Evolutionary conservation across 2,797 vertebrate genomes (phyloP).

Genomic region (Amblyopsis hoosieri): DNA sequence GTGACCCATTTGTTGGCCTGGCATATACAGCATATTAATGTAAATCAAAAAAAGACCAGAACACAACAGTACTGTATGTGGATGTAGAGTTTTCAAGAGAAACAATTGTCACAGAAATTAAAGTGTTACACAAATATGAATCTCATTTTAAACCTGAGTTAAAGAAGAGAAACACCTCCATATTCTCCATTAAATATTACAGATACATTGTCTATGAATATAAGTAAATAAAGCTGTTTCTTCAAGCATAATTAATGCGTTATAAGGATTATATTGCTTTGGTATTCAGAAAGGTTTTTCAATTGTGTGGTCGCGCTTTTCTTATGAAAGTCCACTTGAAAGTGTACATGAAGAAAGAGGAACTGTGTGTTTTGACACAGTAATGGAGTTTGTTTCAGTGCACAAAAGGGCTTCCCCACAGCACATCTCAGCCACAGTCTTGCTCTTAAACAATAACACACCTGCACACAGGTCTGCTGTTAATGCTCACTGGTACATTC

Average conservation of each 20-base stretch:
- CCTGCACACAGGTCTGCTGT: slow-evolving; percentile 51
- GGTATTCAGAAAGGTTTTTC: background rate
- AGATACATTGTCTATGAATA: too few species aligned
- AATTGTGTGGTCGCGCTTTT: background rate
- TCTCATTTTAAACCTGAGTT: background rate
- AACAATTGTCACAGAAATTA: too few species aligned
- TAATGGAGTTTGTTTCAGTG: background rate
- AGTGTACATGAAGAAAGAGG: slow-evolving; percentile 25
- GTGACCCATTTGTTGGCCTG: too few species aligned
- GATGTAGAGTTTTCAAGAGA: too few species aligned
- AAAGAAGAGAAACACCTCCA: background rate
- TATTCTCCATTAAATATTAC: background rate
- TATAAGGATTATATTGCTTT: too few species aligned
- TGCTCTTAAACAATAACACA: slow-evolving; percentile 32
- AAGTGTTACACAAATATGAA: background rate
- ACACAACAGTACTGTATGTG: too few species aligned
- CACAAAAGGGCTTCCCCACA: slow-evolving; percentile 23
- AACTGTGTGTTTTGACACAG: slow-evolving; percentile 9
- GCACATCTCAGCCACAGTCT: slow-evolving; percentile 11
- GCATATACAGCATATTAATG: too few species aligned
- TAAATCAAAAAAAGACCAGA: too few species aligned
- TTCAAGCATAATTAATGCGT: too few species aligned
- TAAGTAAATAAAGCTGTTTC: too few species aligned
- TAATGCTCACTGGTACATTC: background rate
- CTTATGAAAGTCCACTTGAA: background rate